Base-by-base conservation (phyloP, 2,797 vertebrate genomes). In the Falco peregrinus region DNA sequence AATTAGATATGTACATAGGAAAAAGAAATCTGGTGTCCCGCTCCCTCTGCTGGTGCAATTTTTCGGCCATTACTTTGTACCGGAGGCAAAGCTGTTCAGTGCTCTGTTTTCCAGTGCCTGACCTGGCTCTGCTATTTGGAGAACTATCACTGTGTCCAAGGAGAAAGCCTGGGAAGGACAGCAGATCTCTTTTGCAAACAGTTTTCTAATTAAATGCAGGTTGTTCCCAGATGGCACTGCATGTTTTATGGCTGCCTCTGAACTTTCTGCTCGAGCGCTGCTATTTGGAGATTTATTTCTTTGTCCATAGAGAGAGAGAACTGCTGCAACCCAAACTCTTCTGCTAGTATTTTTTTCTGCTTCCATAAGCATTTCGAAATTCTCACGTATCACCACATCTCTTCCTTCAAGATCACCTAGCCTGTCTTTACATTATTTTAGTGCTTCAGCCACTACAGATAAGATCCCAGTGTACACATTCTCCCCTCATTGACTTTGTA, bases 1-100 rank as follows among this genome's bases (percentile, higher is more conserved):
- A 28, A 37, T 78, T 25, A 56, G 35, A 14, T 18, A 10, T 3
- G 5, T 3, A 11, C 0, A 9, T 9, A 35, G 57, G 25, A 15
- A 39, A 39, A 70, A 76, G 83, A 95, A 93, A 85, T 65, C 89
- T 85, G 95, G 95, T 71, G 79, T 96, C 84, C 96, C 95, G 1
- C 97, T 96, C 97, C 97, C 95, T 90, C 97, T 97, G 90, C 90
- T 97, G 97, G 97, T 60, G 28, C 63, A 83, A 67, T 71, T 51
- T 84, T 41, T 81, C 57, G 96, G 64, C 63, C 90, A 59, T 53
- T 26, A 0, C 71, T 50, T 41, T 6, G 17, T 41, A 19, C 51
- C 81, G 24, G 35, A 84, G 26, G 8, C 5, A 4, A 18, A 77
- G 39, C 21, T 21, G 35, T 16, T 41, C 28, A 29, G 31, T 0